Evolutionary conservation across 2,888 invertebrate genomes (phyloP).

Genomic region (Dimorphilus gyrociliatus): DNA sequence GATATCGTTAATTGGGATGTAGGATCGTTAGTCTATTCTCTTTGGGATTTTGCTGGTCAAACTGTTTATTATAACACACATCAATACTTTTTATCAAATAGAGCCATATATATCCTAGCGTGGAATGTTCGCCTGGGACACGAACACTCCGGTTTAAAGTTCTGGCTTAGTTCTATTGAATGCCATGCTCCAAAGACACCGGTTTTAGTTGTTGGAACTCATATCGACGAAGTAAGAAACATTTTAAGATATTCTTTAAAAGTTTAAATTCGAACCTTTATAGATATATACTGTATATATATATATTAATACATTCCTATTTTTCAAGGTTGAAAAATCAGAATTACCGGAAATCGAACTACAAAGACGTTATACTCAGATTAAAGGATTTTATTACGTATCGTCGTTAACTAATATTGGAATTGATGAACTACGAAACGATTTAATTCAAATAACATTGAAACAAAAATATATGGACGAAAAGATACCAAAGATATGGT

Average conservation of each 20-base stretch:
- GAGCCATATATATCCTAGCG: constrained; percentile 18
- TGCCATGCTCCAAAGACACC: constrained; percentile 20
- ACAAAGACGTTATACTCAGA: constrained; percentile 22
- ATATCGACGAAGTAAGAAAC: constrained; percentile 20
- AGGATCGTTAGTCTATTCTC: constrained; percentile 21
- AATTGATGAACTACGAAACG: constrained; percentile 16
- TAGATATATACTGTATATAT: no score
- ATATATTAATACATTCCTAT: no score
- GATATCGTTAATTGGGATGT: constrained; percentile 32
- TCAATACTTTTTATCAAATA: constrained; percentile 20
- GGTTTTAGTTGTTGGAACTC: constrained; percentile 19
- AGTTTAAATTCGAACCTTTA: constrained; percentile 11
- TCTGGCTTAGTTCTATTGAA: constrained; percentile 18
- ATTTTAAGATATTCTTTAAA: constrained; percentile 17
- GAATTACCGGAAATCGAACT: constrained; percentile 19
- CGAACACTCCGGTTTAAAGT: constrained; percentile 20
- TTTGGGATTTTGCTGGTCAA: constrained; percentile 38
- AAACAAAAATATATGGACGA: constrained; percentile 35
- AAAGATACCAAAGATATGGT: constrained; percentile 32
- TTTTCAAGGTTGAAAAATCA: constrained; percentile 16
- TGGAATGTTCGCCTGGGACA: constrained; percentile 19
- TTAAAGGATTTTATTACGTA: constrained; percentile 24
- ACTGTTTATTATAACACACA: constrained; percentile 38
- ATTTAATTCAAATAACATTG: constrained; percentile 20
- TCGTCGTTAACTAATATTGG: constrained; percentile 24